A percentile compares a stretch with the other conserved stretches of the same genome.
phyloP scores from a whole-genome alignment of 1,140 invertebrate species.

The Calliphora vicina region DNA sequence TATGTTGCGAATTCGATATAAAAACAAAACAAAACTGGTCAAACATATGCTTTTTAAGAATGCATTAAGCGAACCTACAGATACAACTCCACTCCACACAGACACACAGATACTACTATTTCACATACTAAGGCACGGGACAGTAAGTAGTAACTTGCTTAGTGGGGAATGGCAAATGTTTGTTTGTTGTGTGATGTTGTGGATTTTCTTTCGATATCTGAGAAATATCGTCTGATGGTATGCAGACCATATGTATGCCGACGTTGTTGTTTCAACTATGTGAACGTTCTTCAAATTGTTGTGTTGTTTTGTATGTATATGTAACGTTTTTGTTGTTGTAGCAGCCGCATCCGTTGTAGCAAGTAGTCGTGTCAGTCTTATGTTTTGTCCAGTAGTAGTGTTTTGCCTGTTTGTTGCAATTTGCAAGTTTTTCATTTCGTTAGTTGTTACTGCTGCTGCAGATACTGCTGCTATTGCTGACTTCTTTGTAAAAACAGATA shows the following conservation, averaged over 20 bases:
- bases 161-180: neutral
- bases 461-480: neutral
- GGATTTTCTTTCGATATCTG: neutral
- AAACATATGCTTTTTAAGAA: conserved; percentile 17
- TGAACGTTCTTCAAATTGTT: neutral
- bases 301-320: neutral
- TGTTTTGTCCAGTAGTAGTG: neutral
- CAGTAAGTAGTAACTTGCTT: neutral
- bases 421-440: neutral
- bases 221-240: neutral
- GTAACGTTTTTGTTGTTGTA: neutral
- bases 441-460: neutral
- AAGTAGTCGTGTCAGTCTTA: neutral
- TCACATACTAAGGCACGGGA: neutral
- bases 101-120: neutral
- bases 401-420: neutral
- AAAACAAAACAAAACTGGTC: conserved; percentile 16
- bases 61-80: neutral
- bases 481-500: neutral
- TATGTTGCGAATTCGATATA: conserved; percentile 4
- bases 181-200: neutral
- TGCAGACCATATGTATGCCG: conserved; percentile 15
- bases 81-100: neutral
- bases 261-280: conserved; percentile 6
- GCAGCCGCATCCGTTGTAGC: neutral